Evolutionary conservation across 2,888 invertebrate species (phyloP).

Genomic region (Hermaeophaga mercurialis): DNA sequence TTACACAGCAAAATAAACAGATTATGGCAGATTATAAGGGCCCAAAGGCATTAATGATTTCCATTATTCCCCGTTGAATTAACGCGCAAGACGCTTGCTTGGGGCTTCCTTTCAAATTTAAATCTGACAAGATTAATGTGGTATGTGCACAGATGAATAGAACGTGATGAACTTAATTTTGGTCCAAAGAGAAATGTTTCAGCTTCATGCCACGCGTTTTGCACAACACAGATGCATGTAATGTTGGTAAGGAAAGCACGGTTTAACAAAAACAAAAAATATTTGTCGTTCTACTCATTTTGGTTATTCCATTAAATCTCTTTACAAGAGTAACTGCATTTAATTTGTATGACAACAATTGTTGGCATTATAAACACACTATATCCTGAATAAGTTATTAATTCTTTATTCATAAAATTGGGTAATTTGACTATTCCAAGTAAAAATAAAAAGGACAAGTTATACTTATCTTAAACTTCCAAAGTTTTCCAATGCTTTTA

Average conservation of each 20-base stretch:
- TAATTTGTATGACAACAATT: no score
- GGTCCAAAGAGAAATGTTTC: conserved; percentile 26
- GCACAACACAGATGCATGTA: conserved; percentile 26
- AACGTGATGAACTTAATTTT: conserved; percentile 36
- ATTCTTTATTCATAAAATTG: no score
- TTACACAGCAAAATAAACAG: conserved; percentile 27
- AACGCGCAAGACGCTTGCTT: conserved; percentile 28
- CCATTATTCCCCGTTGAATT: conserved; percentile 30
- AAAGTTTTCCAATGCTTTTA: no score
- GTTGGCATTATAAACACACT: no score
- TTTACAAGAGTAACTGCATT: neutral
- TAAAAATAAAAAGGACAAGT: no score
- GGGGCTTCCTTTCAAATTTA: conserved; percentile 36
- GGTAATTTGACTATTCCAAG: no score
- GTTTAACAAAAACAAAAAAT: neutral
- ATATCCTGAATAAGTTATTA: no score
- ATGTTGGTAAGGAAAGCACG: conserved; percentile 3
- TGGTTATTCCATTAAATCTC: neutral
- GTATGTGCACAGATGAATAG: conserved; percentile 27
- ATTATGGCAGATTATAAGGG: conserved; percentile 23
- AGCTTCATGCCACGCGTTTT: conserved; percentile 24
- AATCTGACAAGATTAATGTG: conserved; percentile 41
- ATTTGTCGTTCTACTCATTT: neutral
- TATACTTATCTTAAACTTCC: no score
- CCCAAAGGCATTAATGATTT: conserved; percentile 30